A percentile compares a stretch with the other conserved stretches of the same genome.
phyloP scores from a whole-genome alignment of 30 jellyfish, hydroid and myxozoan species.

The Chrysaora quinquecirrha region DNA sequence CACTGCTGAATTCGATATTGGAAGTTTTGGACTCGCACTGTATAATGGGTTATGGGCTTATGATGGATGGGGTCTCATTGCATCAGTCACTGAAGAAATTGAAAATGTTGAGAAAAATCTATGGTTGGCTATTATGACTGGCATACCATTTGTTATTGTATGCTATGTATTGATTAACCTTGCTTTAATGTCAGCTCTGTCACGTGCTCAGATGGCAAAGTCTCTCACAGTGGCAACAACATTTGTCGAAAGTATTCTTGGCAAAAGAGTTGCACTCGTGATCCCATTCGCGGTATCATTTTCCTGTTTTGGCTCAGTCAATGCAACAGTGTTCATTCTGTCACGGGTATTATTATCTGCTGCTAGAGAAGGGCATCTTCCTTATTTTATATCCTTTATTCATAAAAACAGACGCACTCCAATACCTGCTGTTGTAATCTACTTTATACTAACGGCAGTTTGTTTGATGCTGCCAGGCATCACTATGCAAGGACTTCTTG shows the following conservation, averaged over 20 bases:
- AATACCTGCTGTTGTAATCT: conserved; percentile 21
- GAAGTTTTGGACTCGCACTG: no score
- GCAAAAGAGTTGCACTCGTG: no score
- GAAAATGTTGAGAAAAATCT: not conserved
- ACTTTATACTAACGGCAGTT: not conserved
- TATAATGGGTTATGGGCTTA: no score
- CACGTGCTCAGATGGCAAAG: conserved; percentile 26
- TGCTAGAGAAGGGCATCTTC: no score
- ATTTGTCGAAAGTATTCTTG: no score
- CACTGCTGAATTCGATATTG: not conserved
- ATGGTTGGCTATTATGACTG: not conserved
- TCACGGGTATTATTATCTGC: conserved; percentile 33
- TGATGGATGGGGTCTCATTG: no score
- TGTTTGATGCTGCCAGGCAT: conserved; percentile 19
- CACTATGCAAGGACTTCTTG: conserved; percentile 15
- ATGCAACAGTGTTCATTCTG: conserved; percentile 23
- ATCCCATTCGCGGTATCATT: conserved; percentile 3
- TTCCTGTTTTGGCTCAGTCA: conserved; percentile 25
- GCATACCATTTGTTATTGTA: conserved; percentile 12
- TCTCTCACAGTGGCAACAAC: conserved; percentile 41
- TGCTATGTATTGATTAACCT: no score
- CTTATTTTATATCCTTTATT: no score
- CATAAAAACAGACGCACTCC: no score
- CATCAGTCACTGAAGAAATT: not conserved
- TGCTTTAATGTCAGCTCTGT: no score